Base-by-base conservation (phyloP, 2,888 invertebrate genomes). In the Apomyelois bistriatella region DNA sequence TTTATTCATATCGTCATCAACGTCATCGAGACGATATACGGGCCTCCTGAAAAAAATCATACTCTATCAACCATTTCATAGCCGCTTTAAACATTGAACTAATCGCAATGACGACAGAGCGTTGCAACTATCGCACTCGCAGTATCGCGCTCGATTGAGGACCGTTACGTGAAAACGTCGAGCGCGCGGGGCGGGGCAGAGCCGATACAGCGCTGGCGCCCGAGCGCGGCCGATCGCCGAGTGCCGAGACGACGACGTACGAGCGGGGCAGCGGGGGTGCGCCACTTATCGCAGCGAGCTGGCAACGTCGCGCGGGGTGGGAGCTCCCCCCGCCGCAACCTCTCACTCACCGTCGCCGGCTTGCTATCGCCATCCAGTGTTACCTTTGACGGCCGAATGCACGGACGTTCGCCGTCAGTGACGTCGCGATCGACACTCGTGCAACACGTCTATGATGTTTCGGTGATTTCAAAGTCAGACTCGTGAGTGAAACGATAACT, bases 281-380 rank as follows among this genome's bases (percentile, higher is more conserved):
- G 88, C 89, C 89, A 90, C 89, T 88, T 89, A 89, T 85, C 88
- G 85, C 86, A 61, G 79, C 85, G 87, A 85, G 83, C 85, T 85
- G 90, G 90, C 89, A 90, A 90, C 91, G 79, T 71, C 84, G 91
- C 90, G 83, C 86, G 84, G 88, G 87, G 85, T 82, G 85, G 83
- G 79, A 82, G 84, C 88, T 79, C 88, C 87, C 89, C 90, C 85
- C 87, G 69, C 80, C 86, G 83, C 87, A 85, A 91, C 91, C 92
- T 92, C 92, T 86, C 85, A 85, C 92, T 92, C 93, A 92, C 89
- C 90, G 84, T 90, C 85, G 90, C 91, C 86, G 85, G 85, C 78
- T 86, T 83, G 87, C 90, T 78, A 76, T 78, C 74, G 77, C 76
- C 76, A 77, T 84, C 86, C 92, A 92, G 92, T 92, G 91, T 92